These are phyloP conservation scores for Lepilemur ruficaudatus DNA, from an alignment of 2,797 vertebrate species.

Conservation along the genomic window DNA sequence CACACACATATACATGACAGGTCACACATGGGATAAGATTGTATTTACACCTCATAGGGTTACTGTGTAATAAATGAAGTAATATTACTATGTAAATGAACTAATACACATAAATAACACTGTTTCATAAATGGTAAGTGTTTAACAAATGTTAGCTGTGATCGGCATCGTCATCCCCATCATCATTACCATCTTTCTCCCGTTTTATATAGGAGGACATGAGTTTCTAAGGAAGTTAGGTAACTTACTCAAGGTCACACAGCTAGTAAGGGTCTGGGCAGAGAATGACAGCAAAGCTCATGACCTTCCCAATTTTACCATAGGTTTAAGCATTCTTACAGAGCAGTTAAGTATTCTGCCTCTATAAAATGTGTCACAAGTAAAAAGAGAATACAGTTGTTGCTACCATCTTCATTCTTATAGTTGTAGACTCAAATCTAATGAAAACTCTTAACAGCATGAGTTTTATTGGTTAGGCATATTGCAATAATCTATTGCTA, in stretches of 20 bases:
- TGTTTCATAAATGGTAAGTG: not conserved
- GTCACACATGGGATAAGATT: not conserved
- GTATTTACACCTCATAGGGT: not conserved
- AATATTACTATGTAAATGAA: not conserved
- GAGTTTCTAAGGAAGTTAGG: not conserved
- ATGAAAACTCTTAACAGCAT: not conserved
- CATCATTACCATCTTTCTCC: not conserved
- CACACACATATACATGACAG: conserved; percentile 61
- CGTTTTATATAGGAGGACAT: not conserved
- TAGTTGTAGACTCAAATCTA: conserved; percentile 18
- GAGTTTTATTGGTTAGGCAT: conserved; percentile 29
- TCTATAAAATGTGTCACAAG: not conserved
- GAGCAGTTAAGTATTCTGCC: not conserved
- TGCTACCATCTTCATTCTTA: conserved; percentile 5
- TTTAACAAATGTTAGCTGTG: not conserved
- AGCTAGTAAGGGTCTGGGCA: not conserved
- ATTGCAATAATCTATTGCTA: conserved; percentile 26
- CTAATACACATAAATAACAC: not conserved
- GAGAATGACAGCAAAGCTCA: not conserved
- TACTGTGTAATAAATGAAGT: not conserved
- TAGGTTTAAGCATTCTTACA: not conserved
- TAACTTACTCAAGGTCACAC: not conserved
- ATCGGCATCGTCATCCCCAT: not conserved
- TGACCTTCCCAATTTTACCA: not conserved
- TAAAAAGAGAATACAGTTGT: not conserved